A percentile compares a stretch with the other conserved stretches of the same genome.
These are phyloP conservation scores for Trissolcus basalis DNA, from an alignment of 1,140 invertebrate genomes.

Conservation along the genomic window DNA sequence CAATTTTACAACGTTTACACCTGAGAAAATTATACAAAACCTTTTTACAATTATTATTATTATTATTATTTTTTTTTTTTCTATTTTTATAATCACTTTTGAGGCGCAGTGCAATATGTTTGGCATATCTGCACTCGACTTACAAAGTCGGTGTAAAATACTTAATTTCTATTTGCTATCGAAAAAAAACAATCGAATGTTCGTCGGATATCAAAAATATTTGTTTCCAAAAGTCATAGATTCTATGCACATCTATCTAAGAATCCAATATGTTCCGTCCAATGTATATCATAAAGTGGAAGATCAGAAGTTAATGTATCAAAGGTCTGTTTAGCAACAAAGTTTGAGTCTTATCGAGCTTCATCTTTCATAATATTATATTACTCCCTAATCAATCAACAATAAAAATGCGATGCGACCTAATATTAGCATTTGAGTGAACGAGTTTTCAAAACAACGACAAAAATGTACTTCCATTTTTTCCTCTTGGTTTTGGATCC, in stretches of 20 bases:
- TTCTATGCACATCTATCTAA: conserved; percentile 10
- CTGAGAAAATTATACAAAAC: too few relatives aligned
- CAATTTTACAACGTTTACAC: too few relatives aligned
- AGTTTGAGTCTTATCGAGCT: not conserved
- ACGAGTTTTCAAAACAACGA: too few relatives aligned
- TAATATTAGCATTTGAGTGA: too few relatives aligned
- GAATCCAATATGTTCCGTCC: conserved; percentile 23
- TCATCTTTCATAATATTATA: not conserved
- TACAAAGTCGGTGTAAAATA: conserved; percentile 2
- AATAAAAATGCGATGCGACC: too few relatives aligned
- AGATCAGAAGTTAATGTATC: conserved; percentile 17
- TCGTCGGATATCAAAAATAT: conserved; percentile 18
- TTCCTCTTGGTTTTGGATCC: too few relatives aligned
- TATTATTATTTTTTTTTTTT: too few relatives aligned
- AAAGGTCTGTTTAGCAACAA: conserved; percentile 14
- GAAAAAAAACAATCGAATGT: conserved; percentile 5
- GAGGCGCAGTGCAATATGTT: too few relatives aligned
- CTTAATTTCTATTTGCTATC: not conserved
- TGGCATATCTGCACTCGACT: too few relatives aligned
- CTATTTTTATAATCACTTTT: too few relatives aligned
- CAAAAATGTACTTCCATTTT: too few relatives aligned
- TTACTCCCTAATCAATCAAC: too few relatives aligned
- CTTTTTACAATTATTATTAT: not conserved
- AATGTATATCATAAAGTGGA: conserved; percentile 15
- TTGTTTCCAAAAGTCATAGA: conserved; percentile 7